Conservation (phyloP, 2,797 vertebrate species). For the Sphaeramia orbicularis region DNA sequence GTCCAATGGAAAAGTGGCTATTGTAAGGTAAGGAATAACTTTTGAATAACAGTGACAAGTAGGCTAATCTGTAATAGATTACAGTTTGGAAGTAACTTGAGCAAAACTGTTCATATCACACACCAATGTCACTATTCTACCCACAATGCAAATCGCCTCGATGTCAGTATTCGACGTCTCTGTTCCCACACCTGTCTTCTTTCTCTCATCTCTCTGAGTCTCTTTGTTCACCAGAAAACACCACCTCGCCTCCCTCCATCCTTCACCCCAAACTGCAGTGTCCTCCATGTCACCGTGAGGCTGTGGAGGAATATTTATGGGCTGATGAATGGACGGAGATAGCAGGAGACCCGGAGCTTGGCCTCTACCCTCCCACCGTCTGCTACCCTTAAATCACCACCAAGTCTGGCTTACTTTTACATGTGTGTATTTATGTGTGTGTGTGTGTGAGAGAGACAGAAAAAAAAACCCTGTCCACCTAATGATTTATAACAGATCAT, state of each 20-base stretch:
- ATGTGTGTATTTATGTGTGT: neutral
- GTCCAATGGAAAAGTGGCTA: too few species aligned
- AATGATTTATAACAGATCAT: too few species aligned
- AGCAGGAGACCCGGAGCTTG: constrained; percentile 54
- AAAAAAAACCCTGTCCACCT: neutral
- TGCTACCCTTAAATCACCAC: constrained; percentile 59
- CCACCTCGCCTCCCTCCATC: neutral
- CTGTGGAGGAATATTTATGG: constrained; percentile 52
- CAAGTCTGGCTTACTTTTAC: constrained; percentile 42
- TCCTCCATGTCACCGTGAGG: constrained; percentile 17
- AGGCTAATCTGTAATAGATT: too few species aligned
- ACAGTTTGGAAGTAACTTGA: too few species aligned
- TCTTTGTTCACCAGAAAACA: constrained; percentile 8
- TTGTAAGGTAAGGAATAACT: too few species aligned
- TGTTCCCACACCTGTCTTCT: constrained; percentile 30
- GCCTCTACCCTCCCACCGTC: constrained; percentile 56
- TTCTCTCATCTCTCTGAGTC: constrained; percentile 9
- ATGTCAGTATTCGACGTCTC: neutral
- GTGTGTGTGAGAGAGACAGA: too few species aligned
- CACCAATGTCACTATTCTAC: neutral
- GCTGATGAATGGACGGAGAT: constrained; percentile 58
- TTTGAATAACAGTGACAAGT: too few species aligned
- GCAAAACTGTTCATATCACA: too few species aligned
- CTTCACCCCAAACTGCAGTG: too few species aligned
- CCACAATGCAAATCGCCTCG: neutral